Percentiles rank a stretch among this genome's conserved stretches.
Conservation (phyloP, 1,140 invertebrate species). For the Zelostemma sp. region DNA sequence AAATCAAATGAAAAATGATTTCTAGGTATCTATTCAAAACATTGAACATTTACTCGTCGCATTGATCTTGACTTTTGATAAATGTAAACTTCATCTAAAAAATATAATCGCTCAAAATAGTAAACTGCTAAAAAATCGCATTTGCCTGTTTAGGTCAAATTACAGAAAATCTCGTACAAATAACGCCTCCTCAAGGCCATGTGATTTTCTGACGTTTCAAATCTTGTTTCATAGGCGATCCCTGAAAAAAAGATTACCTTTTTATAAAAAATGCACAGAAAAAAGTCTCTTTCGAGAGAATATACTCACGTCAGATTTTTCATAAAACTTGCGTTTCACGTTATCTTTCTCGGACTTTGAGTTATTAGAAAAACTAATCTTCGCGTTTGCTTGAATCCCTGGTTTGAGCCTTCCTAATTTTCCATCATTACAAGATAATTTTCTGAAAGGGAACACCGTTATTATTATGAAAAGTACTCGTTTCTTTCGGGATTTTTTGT, state of each 20-base stretch:
- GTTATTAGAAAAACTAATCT: not conserved
- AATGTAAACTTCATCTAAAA: no score
- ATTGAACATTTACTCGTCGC: no score
- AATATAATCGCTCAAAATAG: no score
- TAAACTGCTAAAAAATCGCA: no score
- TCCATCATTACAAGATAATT: not conserved
- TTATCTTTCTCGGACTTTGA: not conserved
- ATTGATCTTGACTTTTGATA: no score
- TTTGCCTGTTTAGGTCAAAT: no score
- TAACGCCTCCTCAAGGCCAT: slow-evolving; percentile 11
- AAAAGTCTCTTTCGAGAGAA: not conserved
- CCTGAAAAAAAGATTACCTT: slow-evolving; percentile 11
- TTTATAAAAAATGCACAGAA: no score
- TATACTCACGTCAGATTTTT: slow-evolving; percentile 16
- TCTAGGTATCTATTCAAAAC: no score
- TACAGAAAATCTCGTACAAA: not conserved
- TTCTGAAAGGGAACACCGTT: not conserved
- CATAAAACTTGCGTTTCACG: slow-evolving; percentile 11
- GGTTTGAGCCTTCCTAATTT: not conserved
- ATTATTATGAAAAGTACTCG: not conserved
- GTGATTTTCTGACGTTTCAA: slow-evolving; percentile 25
- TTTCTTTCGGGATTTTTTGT: not conserved
- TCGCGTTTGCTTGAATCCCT: not conserved
- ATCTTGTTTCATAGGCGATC: slow-evolving; percentile 8
- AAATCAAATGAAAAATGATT: no score